Percentiles rank a stretch among this genome's conserved stretches.
Conservation (phyloP, 2,888 invertebrate genomes). For the Pseudanteris insignis region DNA sequence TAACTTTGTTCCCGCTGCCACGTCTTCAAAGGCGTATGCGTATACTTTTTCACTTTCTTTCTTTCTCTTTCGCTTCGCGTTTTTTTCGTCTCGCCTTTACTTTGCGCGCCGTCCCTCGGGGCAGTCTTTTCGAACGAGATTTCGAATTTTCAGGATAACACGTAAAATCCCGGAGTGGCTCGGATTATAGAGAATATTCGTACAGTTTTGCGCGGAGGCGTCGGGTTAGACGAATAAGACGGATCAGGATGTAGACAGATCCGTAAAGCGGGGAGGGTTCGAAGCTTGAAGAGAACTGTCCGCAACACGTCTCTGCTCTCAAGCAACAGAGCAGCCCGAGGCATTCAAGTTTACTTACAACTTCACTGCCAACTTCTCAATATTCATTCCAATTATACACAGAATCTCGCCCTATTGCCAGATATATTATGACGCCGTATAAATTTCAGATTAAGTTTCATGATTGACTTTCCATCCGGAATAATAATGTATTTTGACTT, state of each 20-base stretch:
- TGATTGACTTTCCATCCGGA: constrained; percentile 46
- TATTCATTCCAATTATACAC: constrained; percentile 66
- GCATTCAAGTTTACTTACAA: constrained; percentile 66
- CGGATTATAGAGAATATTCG: constrained; percentile 58
- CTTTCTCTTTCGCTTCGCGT: constrained; percentile 2
- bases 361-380: constrained; percentile 67
- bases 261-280: constrained; percentile 51
- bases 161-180: constrained; percentile 44
- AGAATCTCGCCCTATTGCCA: constrained; percentile 43
- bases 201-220: constrained; percentile 53
- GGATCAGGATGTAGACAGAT: constrained; percentile 50
- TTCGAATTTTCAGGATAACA: constrained; percentile 40
- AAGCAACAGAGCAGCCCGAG: constrained; percentile 63
- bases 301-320: constrained; percentile 67
- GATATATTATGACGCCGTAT: constrained; percentile 44
- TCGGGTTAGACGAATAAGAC: constrained; percentile 40
- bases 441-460: constrained; percentile 45
- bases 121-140: constrained; percentile 37
- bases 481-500: constrained; percentile 39
- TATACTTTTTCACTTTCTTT: neutral
- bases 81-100: constrained; percentile 31
- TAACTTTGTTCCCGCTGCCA: constrained; percentile 32
- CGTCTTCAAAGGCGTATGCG: constrained; percentile 20
- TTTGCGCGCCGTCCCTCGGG: constrained; percentile 29
- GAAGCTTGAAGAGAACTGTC: constrained; percentile 58